These are phyloP conservation scores for Florisuga fusca DNA, from an alignment of 2,797 vertebrate species.

Conservation along the genomic window DNA sequence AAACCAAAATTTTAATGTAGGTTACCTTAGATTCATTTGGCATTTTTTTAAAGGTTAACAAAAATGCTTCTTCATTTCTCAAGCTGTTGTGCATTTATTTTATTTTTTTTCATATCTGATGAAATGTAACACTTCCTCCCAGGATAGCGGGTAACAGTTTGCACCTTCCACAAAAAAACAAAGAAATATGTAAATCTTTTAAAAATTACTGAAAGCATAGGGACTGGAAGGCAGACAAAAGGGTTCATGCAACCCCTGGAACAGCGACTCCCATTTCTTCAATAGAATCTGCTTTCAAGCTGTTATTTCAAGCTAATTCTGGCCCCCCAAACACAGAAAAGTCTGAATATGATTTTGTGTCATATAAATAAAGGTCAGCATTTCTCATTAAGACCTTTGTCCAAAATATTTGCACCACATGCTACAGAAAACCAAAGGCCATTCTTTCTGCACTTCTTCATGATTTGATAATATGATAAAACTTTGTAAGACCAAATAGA, in stretches of 20 bases:
- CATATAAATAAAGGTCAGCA: conserved; percentile 21
- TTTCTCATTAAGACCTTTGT: not conserved
- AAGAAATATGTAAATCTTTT: not conserved
- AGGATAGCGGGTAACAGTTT: not conserved
- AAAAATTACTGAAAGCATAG: not conserved
- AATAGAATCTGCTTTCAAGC: not conserved
- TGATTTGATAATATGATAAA: conserved; percentile 60
- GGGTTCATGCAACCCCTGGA: not conserved
- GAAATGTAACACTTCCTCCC: not conserved
- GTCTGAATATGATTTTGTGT: not conserved
- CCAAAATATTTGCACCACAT: conserved; percentile 27
- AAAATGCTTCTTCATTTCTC: not conserved
- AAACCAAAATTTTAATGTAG: not conserved
- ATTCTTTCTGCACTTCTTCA: conserved; percentile 49
- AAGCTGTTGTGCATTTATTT: not conserved
- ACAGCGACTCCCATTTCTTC: not conserved
- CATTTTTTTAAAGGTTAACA: not conserved
- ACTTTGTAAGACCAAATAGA: conserved; percentile 63
- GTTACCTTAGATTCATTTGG: not conserved
- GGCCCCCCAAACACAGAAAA: not conserved
- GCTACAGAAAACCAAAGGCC: conserved; percentile 27
- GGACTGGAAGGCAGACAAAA: not conserved
- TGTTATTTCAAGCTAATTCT: not conserved
- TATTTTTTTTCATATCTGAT: not conserved
- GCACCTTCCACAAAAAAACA: not conserved